These are phyloP conservation scores for Himalopsyche japonica DNA, from an alignment of 2,888 invertebrate genomes.

Conservation along the genomic window DNA sequence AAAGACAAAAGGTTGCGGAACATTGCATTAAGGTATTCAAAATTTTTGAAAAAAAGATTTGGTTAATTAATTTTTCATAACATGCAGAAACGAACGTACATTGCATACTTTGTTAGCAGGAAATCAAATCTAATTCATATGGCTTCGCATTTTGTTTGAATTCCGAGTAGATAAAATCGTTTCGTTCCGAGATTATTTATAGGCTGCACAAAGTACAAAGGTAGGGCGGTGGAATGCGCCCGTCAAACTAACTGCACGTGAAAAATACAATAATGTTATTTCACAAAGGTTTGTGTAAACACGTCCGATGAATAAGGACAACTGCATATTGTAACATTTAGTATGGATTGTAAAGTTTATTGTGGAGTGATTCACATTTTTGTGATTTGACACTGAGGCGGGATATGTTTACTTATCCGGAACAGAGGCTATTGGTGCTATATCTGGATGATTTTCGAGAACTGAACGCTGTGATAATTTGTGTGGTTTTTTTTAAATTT, in stretches of 20 bases:
- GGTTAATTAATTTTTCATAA: too few relatives aligned
- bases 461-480: background rate
- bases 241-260: slow-evolving; percentile 14
- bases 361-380: slow-evolving; percentile 15
- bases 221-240: slow-evolving; percentile 12
- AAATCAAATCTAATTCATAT: background rate
- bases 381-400: slow-evolving; percentile 18
- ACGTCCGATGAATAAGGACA: slow-evolving; percentile 29
- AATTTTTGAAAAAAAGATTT: too few relatives aligned
- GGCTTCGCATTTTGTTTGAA: background rate
- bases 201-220: background rate
- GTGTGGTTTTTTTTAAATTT: too few relatives aligned
- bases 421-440: slow-evolving; percentile 9
- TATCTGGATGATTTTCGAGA: background rate
- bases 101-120: background rate
- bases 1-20: too few relatives aligned
- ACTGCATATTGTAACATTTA: background rate
- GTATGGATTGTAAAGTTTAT: background rate
- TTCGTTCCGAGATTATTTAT: background rate
- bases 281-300: slow-evolving; percentile 33
- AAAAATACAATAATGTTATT: slow-evolving; percentile 21
- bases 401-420: slow-evolving; percentile 36
- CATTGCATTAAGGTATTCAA: too few relatives aligned
- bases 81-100: too few relatives aligned
- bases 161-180: background rate